Base-by-base conservation (phyloP, 2,888 invertebrate genomes). In the Pseudolycoriella hygida region DNA sequence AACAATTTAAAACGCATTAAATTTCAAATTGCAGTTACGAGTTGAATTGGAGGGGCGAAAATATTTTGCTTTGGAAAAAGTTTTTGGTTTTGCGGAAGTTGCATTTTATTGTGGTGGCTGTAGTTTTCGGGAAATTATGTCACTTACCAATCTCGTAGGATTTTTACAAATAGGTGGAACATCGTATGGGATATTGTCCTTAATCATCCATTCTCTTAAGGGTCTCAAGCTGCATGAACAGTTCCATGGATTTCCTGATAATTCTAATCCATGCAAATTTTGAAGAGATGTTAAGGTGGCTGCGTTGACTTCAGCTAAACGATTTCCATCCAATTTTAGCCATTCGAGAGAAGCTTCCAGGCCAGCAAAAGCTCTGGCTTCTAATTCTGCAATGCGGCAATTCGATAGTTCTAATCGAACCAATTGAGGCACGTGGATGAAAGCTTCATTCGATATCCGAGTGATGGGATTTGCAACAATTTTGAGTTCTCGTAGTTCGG, bases 191-290 rank as follows among this genome's bases (percentile, higher is more conserved):
- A 87, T 77, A 57, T 86, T 86, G 56, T 76, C 74, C 47, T 71
- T 69, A 49, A 80, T 62, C 80, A 87, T 81, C 86, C 85, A 87
- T 54, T 80, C 77, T 17, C 82, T 67, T 49, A 86, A 60, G 1
- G 84, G 80, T 45, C 82, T 68, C 48, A 87, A 60, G 19, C 72
- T 71, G 59, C 87, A 87, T 38, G 82, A 78, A 60, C 86, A 87
- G 60, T 84, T 80, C 84, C 86, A 86, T 1, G 80, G 81, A 62
- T 87, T 87, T 48, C 71, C 74, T n/a, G 80, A 76, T 50, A 87
- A 62, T 55, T 82, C 82, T 49, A 87, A 64, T 12, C 81, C 83
- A 56, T 83, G 80, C 44, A 87, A 62, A 50, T 74, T 76, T 50
- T 76, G 67, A 40, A 86, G 62, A 10, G 76, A 71, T 1, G 77